phyloP scores from a whole-genome alignment of 2,888 invertebrate genomes.

The Lordiphosa andalusiaca region DNA sequence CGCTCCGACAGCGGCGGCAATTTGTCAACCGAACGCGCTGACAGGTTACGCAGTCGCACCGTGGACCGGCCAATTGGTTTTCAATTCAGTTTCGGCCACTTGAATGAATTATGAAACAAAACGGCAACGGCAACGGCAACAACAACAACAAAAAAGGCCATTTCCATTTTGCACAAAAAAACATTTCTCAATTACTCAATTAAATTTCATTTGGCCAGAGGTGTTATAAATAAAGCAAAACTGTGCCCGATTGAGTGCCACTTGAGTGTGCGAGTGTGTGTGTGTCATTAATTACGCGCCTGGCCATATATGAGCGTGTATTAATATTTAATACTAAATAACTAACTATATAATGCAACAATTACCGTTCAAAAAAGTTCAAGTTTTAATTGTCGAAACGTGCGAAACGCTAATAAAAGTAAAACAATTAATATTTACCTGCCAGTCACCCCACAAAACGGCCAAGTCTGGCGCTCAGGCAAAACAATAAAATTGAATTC shows the following conservation, averaged over 20 bases:
- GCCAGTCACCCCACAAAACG: too few species aligned
- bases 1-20: constrained; percentile 51
- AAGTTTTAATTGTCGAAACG: constrained; percentile 55
- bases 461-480: too few species aligned
- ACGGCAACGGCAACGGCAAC: too few species aligned
- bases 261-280: constrained; percentile 12
- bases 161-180: constrained; percentile 53
- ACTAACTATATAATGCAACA: constrained; percentile 53
- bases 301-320: constrained; percentile 40
- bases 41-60: constrained; percentile 74
- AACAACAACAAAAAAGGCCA: constrained; percentile 57
- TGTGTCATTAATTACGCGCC: constrained; percentile 51
- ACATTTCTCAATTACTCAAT: constrained; percentile 68
- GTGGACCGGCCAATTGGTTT: constrained; percentile 32
- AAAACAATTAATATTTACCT: constrained; percentile 59
- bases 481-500: too few species aligned
- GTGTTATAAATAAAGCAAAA: constrained; percentile 55
- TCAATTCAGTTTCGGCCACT: constrained; percentile 31
- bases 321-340: constrained; percentile 62
- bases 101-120: constrained; percentile 52
- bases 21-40: constrained; percentile 65
- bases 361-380: constrained; percentile 62
- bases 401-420: constrained; percentile 52
- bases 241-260: background rate
- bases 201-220: constrained; percentile 53